Evolutionary conservation across 2,888 invertebrate genomes (phyloP).

Genomic region (Tenthredo notha): DNA sequence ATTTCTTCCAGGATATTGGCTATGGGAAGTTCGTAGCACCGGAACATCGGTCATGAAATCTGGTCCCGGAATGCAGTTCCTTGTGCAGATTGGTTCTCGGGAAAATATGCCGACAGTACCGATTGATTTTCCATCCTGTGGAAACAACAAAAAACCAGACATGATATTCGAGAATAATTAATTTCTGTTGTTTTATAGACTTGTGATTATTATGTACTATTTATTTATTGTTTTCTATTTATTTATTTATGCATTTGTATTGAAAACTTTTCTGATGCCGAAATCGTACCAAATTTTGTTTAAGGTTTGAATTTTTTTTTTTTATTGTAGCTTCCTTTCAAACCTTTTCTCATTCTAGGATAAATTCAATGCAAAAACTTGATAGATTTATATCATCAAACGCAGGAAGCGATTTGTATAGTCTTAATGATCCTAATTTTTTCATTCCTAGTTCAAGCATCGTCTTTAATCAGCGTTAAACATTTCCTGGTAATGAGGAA

Average conservation of each 20-base stretch:
- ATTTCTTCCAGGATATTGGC: conserved; percentile 66
- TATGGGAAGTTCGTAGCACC: conserved; percentile 69
- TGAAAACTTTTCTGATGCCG: background rate
- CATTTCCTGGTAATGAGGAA: no score
- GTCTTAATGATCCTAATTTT: no score
- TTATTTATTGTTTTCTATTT: background rate
- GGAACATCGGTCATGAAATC: conserved; percentile 60
- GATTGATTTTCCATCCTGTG: conserved; percentile 69
- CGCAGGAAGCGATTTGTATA: no score
- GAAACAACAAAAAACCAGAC: conserved; percentile 67
- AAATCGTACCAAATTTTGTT: background rate
- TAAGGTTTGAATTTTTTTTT: background rate
- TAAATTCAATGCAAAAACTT: no score
- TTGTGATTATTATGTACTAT: background rate
- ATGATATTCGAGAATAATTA: conserved; percentile 64
- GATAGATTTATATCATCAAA: no score
- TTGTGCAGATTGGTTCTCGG: conserved; percentile 66
- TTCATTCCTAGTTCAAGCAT: no score
- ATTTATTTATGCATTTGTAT: background rate
- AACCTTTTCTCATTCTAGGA: background rate
- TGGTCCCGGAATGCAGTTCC: conserved; percentile 68
- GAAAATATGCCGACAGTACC: conserved; percentile 67
- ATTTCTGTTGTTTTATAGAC: background rate
- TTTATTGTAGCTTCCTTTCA: background rate
- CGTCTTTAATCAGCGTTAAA: no score